A percentile compares a stretch with the other conserved stretches of the same genome.
phyloP scores from a whole-genome alignment of 1,140 invertebrate genomes.

The Tigriopus japonicus region DNA sequence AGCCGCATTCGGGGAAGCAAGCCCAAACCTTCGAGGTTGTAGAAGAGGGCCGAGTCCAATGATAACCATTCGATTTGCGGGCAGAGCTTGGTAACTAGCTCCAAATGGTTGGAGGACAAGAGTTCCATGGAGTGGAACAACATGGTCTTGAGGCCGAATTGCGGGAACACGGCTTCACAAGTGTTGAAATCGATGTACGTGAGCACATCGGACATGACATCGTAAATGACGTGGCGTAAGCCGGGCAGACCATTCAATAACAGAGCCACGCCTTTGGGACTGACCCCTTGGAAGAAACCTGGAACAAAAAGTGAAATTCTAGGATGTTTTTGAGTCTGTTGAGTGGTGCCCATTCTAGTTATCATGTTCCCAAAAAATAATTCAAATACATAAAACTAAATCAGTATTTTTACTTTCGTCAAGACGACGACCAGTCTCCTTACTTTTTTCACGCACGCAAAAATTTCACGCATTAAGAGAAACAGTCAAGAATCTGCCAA shows the following conservation, averaged over 20 bases:
- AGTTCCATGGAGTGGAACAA: slow-evolving; percentile 5
- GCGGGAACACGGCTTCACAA: neutral
- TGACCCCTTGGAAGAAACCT: slow-evolving; percentile 4
- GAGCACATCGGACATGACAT: slow-evolving; percentile 8
- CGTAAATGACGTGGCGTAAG: neutral
- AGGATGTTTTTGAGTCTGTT: too few species aligned
- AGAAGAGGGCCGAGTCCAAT: slow-evolving; percentile 2
- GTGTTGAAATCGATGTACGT: slow-evolving; percentile 7
- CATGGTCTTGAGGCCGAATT: neutral
- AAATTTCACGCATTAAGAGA: too few species aligned
- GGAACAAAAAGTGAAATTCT: neutral
- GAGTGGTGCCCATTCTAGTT: too few species aligned
- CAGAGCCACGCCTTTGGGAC: slow-evolving; percentile 1
- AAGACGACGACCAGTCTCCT: too few species aligned
- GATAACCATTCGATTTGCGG: neutral
- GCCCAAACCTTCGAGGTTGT: slow-evolving; percentile 4
- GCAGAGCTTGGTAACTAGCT: slow-evolving; percentile 1
- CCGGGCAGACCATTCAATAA: neutral
- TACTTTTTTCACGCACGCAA: too few species aligned
- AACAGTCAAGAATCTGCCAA: too few species aligned
- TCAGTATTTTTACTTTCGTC: too few species aligned
- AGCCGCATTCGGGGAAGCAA: neutral
- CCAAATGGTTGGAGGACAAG: slow-evolving; percentile 5
- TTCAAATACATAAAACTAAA: too few species aligned
- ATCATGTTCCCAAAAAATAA: too few species aligned